Percentiles rank a stretch among this genome's conserved stretches.
Conservation (phyloP, 2,113 vertebrate genomes). For the Hystrix brachyura region DNA sequence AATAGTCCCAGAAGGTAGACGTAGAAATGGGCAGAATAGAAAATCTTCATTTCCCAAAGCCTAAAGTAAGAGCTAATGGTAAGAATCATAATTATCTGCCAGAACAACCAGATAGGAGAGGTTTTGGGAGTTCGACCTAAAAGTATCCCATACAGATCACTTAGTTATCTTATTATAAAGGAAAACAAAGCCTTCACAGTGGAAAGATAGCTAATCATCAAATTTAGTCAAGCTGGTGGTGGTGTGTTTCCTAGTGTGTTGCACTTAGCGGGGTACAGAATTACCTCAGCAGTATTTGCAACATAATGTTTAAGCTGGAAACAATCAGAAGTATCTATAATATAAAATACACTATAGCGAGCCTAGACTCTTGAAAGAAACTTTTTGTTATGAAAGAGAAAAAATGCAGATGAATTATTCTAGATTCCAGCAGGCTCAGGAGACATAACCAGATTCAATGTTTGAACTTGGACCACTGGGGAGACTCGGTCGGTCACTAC, state of each 20-base stretch:
- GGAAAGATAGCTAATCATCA: not conserved
- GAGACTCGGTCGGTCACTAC: not conserved
- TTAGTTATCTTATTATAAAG: not conserved
- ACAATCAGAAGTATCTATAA: not conserved
- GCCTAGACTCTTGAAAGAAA: not conserved
- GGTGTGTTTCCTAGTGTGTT: not conserved
- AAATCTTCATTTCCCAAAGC: constrained; percentile 23
- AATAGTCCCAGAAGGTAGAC: not conserved
- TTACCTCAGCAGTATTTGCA: not conserved
- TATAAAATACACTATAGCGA: not conserved
- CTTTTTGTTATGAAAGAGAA: not conserved
- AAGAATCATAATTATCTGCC: not conserved
- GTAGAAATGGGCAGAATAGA: not conserved
- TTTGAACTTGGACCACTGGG: not conserved
- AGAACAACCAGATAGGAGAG: not conserved
- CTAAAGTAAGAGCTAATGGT: not conserved
- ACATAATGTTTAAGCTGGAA: not conserved
- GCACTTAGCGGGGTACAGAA: not conserved
- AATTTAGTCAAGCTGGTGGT: not conserved
- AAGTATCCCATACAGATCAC: not conserved
- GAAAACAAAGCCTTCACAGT: not conserved
- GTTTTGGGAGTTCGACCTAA: not conserved
- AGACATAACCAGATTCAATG: not conserved
- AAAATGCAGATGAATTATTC: not conserved
- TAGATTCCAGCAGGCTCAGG: not conserved